Evolutionary conservation across 2,888 invertebrate genomes (phyloP), one percentile per base, ranked within the genome.

Genomic region (Aquatica leii): DNA sequence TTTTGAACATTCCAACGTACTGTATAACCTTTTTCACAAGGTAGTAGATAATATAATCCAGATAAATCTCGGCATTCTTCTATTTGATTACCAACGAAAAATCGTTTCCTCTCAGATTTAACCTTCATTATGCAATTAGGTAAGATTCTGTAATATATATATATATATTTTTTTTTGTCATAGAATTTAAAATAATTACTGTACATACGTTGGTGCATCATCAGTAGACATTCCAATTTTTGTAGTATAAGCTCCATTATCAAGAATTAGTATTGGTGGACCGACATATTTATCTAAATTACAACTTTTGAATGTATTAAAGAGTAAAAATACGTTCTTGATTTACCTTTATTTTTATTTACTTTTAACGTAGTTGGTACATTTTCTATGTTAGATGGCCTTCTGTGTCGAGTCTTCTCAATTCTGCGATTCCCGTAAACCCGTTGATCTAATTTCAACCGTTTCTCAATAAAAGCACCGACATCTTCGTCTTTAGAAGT

Each of bases 81-180:
- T 12, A 99, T 91, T 84, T 99, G 98, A 74, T 92, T 90, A 0
- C 93, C 98, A 59, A 99, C 88, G 80, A 98, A 99, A 0, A 95
- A 91, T 43, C 98, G 86, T 8, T 97, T 89, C 56, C 97, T 84
- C 81, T 99, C 98, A 54, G 95, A 95, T 82, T 98, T 98, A 0
- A 97, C 97, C 85, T 99, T 99, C 88, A 97, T 95, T 21, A 99
- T 94, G 76, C 95, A 96, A 82, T 99, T 99, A 0, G 98, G 97
- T 53, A 96, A 86, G 12, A 93, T 78, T 75, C 88, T 89, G 73
- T 56, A 82, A 81, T 35, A 2, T 4, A 35, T 21, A 35, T 9
- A 11, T 12, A 81, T 35, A 2, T 4, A 35, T 21, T 21, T 9
- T 3, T 12, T 50, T 49, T 20, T 20, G 18, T 20, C 11, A 18